Percentiles rank a stretch among this genome's conserved stretches.
Evolutionary conservation across 30 jellyfish, hydroid and myxozoan species (phyloP).

Genomic region (Pseudorhiza aurosa): DNA sequence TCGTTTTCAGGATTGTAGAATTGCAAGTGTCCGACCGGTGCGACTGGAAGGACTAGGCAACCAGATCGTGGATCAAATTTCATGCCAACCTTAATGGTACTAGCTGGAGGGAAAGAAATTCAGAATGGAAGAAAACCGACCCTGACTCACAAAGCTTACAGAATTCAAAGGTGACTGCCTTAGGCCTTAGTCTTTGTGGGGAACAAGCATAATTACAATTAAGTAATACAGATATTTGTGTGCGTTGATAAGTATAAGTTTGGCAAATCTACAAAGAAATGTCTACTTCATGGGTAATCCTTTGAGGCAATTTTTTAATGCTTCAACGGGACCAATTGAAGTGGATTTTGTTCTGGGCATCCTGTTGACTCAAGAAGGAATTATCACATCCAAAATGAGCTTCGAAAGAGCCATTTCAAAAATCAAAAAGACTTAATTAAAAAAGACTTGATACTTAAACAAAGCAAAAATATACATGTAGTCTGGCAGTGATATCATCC

Average conservation of each 20-base stretch:
- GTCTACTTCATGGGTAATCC: conserved; percentile 11
- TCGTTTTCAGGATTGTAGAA: conserved; percentile 80
- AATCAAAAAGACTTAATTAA: too few relatives aligned
- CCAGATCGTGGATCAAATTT: conserved; percentile 68
- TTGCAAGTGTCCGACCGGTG: conserved; percentile 78
- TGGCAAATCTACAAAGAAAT: background rate
- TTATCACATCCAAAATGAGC: background rate
- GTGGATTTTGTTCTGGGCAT: background rate
- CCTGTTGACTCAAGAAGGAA: background rate
- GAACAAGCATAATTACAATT: too few relatives aligned
- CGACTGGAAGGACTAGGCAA: conserved; percentile 63
- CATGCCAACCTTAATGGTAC: conserved; percentile 38
- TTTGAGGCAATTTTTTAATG: background rate
- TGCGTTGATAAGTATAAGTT: background rate
- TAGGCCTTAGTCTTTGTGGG: too few relatives aligned
- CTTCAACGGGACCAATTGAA: conserved; percentile 15
- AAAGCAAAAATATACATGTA: too few relatives aligned
- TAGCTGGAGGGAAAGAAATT: too few relatives aligned
- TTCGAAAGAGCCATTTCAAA: conserved; percentile 8
- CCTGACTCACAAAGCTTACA: too few relatives aligned
- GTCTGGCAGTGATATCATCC: too few relatives aligned
- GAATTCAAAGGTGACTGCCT: too few relatives aligned
- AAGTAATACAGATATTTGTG: background rate
- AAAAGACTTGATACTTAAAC: too few relatives aligned
- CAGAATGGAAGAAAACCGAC: too few relatives aligned